Base-by-base conservation (phyloP, 2,888 invertebrate genomes). In the Drosophila eohydei region DNA sequence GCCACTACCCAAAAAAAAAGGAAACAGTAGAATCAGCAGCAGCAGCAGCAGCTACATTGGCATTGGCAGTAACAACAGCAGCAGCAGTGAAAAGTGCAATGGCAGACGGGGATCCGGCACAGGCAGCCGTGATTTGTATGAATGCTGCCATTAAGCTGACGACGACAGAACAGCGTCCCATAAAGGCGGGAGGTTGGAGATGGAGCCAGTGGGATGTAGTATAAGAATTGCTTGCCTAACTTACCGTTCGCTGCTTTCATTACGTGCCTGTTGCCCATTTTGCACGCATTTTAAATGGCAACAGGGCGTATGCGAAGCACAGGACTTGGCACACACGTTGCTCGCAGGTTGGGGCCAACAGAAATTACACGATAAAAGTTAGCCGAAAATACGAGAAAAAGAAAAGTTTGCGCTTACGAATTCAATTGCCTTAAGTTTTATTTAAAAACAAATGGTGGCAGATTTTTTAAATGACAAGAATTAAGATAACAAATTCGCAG, bases 401-500 rank as follows among this genome's bases (percentile, higher is more conserved):
- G 9, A 8, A 58, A 70, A 57, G 43, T 78, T 78, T 58, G 41
- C 43, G 74, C 58, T 68, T 74, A 79, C 71, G 80, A 76, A 87
- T 87, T 84, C 84, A 85, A 85, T 85, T 87, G 83, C 81, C 78
- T 67, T 75, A 73, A 84, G 84, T 84, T 85, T 81, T 84, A 78
- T 85, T 87, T 84, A 81, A 84, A 71, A 83, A 87, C 80, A 84
- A 85, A 83, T 80, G 83, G 66, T 46, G 70, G 80, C 81, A 74
- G 83, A 81, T 81, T 85, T 86, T 75, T 71, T 73, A 86, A 86
- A 86, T 88, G 89, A 89, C 87, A 83, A 70, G 86, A 86, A 88
- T 89, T 86, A 89, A 89, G 86, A 86, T 86, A 88, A 83, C 86
- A 83, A 89, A 86, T 89, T 89, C 83, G 63, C 89, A 60, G 69